Evolutionary conservation across 2,888 invertebrate species (phyloP).

Genomic region (Heliconius charithonia): DNA sequence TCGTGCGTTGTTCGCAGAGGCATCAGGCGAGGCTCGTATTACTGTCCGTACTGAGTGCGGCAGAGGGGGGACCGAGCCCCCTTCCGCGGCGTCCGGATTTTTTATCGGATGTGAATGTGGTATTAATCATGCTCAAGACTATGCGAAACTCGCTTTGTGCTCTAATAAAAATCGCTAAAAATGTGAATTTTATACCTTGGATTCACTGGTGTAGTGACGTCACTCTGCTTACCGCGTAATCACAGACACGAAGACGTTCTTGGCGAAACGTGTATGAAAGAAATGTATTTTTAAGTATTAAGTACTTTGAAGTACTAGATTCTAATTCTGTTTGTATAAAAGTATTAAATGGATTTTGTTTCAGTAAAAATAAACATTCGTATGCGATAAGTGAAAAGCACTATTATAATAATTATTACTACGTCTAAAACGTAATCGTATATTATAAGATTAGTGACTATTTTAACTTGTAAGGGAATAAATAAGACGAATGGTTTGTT

Average conservation of each 20-base stretch:
- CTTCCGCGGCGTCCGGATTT: conserved; percentile 52
- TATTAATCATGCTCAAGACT: conserved; percentile 48
- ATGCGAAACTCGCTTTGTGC: conserved; percentile 34
- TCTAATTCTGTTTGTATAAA: conserved; percentile 19
- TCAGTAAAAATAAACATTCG: conserved; percentile 9
- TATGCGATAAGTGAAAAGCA: conserved; percentile 13
- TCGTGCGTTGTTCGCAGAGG: conserved; percentile 85
- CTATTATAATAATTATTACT: conserved; percentile 3
- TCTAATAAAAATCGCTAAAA: not conserved
- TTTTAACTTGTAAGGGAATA: not conserved
- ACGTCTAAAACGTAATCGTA: not conserved
- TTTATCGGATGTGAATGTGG: conserved; percentile 50
- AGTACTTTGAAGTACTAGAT: not conserved
- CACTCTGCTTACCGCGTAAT: not conserved
- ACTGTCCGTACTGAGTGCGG: conserved; percentile 87
- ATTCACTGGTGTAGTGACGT: not conserved
- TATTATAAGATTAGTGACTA: conserved; percentile 1
- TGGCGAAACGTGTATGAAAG: not conserved
- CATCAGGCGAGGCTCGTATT: conserved; percentile 87
- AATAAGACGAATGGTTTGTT: not conserved
- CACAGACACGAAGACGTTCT: not conserved
- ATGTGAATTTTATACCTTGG: conserved; percentile 2
- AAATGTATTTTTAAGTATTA: not conserved
- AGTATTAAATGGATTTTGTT: conserved; percentile 20
- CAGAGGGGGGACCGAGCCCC: conserved; percentile 57